These are phyloP conservation scores for Crenuchus spilurus DNA, from an alignment of 2,797 vertebrate genomes.

Conservation along the genomic window DNA sequence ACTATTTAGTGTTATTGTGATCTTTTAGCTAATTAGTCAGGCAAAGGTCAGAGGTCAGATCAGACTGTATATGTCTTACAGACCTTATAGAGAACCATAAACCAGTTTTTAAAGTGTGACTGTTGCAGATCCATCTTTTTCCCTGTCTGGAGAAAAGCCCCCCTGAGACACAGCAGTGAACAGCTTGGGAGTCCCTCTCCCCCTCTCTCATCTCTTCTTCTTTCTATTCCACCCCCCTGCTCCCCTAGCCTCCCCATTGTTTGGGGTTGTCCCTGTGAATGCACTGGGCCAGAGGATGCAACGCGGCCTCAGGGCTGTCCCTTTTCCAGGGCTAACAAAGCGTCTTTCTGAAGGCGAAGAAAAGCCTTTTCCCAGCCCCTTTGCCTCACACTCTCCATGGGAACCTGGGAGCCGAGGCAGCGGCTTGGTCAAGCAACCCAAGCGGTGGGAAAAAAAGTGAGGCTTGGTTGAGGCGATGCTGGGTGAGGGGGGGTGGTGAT, in stretches of 20 bases:
- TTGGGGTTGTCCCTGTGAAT: conserved; percentile 79
- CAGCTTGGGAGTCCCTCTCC: conserved; percentile 30
- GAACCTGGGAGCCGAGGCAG: conserved; percentile 81
- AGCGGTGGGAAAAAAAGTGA: conserved; percentile 81
- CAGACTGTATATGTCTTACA: no score
- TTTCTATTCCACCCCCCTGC: conserved; percentile 50
- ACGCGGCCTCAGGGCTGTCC: conserved; percentile 86
- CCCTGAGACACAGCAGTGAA: background rate
- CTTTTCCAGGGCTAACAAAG: conserved; percentile 95
- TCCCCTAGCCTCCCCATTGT: conserved; percentile 72
- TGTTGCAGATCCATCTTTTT: background rate
- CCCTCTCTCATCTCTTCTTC: conserved; percentile 40
- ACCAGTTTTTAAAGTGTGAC: no score
- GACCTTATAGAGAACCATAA: no score
- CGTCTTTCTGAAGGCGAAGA: conserved; percentile 89
- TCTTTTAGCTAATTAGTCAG: no score
- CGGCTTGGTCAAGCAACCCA: conserved; percentile 86
- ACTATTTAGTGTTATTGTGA: no score
- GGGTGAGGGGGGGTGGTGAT: background rate
- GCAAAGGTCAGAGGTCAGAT: no score
- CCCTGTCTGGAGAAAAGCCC: background rate
- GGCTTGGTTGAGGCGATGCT: conserved; percentile 68
- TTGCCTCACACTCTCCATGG: conserved; percentile 89
- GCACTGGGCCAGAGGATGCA: conserved; percentile 85
- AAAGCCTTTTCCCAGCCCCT: conserved; percentile 84